phyloP scores from a whole-genome alignment of 2,888 invertebrate species.

The Ceraclea dissimilis region DNA sequence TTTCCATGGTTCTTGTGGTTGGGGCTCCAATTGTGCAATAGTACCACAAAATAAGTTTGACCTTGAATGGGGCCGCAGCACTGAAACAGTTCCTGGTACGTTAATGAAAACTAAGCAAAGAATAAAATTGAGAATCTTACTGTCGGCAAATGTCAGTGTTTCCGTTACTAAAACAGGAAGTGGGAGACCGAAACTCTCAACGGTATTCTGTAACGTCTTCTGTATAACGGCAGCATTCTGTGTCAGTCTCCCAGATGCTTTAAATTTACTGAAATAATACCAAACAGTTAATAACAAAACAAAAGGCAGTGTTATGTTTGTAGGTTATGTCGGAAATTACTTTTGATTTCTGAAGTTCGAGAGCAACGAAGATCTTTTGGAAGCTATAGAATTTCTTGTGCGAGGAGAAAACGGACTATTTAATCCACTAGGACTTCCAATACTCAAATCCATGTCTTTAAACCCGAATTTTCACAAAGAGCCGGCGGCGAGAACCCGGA shows the following conservation, averaged over 20 bases:
- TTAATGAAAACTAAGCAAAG: too few species aligned
- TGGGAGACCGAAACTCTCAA: constrained; percentile 75
- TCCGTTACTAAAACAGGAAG: constrained; percentile 85
- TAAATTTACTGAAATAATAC: constrained; percentile 38
- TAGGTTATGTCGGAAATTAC: constrained; percentile 12
- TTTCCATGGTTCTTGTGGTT: too few species aligned
- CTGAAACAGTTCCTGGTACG: too few species aligned
- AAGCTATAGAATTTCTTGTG: constrained; percentile 11
- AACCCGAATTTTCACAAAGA: too few species aligned
- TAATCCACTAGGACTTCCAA: constrained; percentile 17
- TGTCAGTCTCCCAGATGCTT: constrained; percentile 53
- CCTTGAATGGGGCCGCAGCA: too few species aligned
- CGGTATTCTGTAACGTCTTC: constrained; percentile 63
- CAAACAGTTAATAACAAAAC: not conserved
- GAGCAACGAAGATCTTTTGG: constrained; percentile 15
- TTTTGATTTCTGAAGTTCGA: constrained; percentile 17
- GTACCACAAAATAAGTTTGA: too few species aligned
- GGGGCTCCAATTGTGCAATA: too few species aligned
- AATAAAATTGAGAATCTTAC: constrained; percentile 30
- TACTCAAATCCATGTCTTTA: constrained; percentile 19
- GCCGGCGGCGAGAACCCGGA: too few species aligned
- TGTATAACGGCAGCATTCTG: constrained; percentile 69
- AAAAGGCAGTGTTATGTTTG: not conserved
- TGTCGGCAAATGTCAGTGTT: constrained; percentile 72
- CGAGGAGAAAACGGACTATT: constrained; percentile 20